Base-by-base conservation (phyloP, 2,797 vertebrate species). In the Crenuchus spilurus region DNA sequence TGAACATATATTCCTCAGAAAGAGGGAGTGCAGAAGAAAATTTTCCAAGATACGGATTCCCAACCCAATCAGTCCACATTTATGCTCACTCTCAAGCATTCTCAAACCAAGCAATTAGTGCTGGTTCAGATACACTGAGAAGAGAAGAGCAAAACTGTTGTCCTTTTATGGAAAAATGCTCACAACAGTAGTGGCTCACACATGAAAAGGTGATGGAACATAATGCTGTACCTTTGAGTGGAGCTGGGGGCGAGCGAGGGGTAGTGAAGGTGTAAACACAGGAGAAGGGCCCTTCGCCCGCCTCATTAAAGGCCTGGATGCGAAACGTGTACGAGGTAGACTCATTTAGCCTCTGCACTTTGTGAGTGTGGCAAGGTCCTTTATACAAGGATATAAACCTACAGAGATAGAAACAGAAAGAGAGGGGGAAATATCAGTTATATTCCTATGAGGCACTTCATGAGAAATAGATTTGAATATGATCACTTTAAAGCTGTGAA, bases 281-380 rank as follows among this genome's bases (percentile, higher is more conserved):
- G 84, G 97, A 99, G 87, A 97, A 95, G 82, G 96, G 96, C 80
- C 97, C 97, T 90, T 98, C 95, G 26, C 97, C 97, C 80, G 96
- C 96, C 91, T 99, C 97, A 77, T 99, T 99, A 86, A 97, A 98
- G 83, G 97, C 97, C 92, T 99, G 97, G 90, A 99, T 98, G 89
- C 94, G 96, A 91, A 99, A 99, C 84, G 85, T 94, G 88, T 99
- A 99, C 55, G 96, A 95, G 71, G 96, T 98, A 82, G 95, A 97
- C 91, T 99, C 97, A 91, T 91, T 97, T 89, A 99, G 95, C 87
- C 97, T 95, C 91, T 98, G 97, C 83, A 99, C 97, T 95, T 99
- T 99, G 87, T 98, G 96, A 79, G 96, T 98, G 91, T 99, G 97
- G 92, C 96, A 98, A 18, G 96, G 94, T 86, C 97, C 97, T 95